Percentiles rank a stretch among this genome's conserved stretches.
Conservation (phyloP, 2,113 vertebrate genomes). For the Gavia stellata region DNA sequence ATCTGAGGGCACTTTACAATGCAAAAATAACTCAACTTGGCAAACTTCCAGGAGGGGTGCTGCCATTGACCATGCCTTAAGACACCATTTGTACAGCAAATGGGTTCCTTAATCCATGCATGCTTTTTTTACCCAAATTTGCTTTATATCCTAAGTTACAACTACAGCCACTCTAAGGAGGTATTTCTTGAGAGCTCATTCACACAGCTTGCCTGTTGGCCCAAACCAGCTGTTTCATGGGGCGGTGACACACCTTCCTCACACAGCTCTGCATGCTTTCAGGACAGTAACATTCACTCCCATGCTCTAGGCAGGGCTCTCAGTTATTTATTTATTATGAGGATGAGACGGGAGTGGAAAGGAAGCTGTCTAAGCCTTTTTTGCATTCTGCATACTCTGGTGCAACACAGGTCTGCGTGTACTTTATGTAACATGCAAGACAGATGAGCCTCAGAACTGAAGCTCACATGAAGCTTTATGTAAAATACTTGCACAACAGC, state of each 20-base stretch:
- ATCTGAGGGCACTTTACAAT: slow-evolving; percentile 2
- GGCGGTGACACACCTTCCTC: background rate
- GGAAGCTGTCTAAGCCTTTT: background rate
- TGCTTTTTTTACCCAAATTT: background rate
- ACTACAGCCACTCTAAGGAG: background rate
- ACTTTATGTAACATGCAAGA: background rate
- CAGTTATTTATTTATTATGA: background rate
- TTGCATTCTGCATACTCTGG: background rate
- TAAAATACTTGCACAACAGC: background rate
- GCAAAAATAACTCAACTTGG: slow-evolving; percentile 31
- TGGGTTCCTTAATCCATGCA: background rate
- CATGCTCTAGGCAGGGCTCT: background rate
- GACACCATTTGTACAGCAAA: background rate
- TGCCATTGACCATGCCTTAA: background rate
- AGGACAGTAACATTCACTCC: background rate
- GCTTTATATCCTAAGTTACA: background rate
- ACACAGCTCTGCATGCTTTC: background rate
- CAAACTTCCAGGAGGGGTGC: background rate
- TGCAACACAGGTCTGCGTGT: background rate
- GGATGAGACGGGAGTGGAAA: background rate
- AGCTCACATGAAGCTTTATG: background rate
- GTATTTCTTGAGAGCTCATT: background rate
- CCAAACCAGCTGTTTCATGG: background rate
- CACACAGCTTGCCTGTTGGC: background rate
- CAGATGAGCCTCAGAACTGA: background rate